Evolutionary conservation across 2,797 vertebrate genomes (phyloP).

Genomic region (Arnoldichthys spilopterus): DNA sequence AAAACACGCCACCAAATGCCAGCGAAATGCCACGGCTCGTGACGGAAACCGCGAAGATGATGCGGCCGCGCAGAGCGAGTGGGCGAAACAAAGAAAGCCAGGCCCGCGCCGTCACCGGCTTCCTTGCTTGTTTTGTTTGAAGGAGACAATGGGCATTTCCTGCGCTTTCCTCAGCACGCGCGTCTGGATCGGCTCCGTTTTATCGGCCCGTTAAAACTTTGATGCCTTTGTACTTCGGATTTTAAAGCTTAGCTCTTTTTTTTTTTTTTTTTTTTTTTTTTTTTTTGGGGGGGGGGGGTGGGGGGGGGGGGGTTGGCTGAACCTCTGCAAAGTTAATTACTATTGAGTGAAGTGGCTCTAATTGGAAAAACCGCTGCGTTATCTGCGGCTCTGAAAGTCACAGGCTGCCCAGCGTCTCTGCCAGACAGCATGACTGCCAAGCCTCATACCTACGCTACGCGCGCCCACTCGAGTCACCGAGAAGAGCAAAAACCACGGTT

Average conservation of each 20-base stretch:
- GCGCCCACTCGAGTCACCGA: not conserved
- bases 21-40: slow-evolving; percentile 44
- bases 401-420: not conserved
- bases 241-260: not conserved
- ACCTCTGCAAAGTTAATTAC: slow-evolving; percentile 18
- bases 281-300: not conserved
- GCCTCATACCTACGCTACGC: not conserved
- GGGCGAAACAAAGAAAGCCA: slow-evolving; percentile 23
- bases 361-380: not conserved
- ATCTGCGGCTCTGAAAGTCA: not conserved
- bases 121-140: slow-evolving; percentile 27
- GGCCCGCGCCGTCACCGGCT: slow-evolving; percentile 22
- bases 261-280: not conserved
- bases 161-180: slow-evolving; percentile 1
- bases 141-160: slow-evolving; percentile 40
- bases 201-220: slow-evolving; percentile 24
- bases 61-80: slow-evolving; percentile 15
- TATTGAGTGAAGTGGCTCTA: slow-evolving; percentile 1
- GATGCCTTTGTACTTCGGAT: slow-evolving; percentile 20
- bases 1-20: slow-evolving; percentile 46
- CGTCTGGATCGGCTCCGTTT: slow-evolving; percentile 22
- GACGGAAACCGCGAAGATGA: slow-evolving; percentile 31
- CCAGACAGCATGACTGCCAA: not conserved
- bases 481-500: not conserved
- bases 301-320: not conserved